Percentiles rank a stretch among this genome's conserved stretches.
These are phyloP conservation scores for Ichneumoninae sp. DNA, from an alignment of 2,888 invertebrate species.

Conservation along the genomic window DNA sequence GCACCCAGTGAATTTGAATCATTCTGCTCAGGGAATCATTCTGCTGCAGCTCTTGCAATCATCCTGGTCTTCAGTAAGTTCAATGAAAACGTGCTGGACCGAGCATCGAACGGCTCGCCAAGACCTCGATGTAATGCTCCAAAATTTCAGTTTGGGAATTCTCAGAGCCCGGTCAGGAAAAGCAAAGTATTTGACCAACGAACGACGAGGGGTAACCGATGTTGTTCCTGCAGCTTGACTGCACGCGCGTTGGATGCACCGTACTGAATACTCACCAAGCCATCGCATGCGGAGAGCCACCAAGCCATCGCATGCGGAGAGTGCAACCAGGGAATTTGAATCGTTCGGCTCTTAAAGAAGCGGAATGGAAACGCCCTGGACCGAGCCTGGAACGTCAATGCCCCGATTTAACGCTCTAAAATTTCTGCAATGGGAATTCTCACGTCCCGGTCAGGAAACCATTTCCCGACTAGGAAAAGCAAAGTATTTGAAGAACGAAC, in stretches of 20 bases:
- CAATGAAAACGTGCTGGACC: too few relatives aligned
- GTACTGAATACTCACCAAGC: conserved; percentile 88
- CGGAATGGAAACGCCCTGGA: too few relatives aligned
- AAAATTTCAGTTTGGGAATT: too few relatives aligned
- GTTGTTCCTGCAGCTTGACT: not conserved
- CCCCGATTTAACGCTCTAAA: too few relatives aligned
- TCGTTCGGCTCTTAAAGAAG: conserved; percentile 74
- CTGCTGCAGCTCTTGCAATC: too few relatives aligned
- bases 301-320: conserved; percentile 94
- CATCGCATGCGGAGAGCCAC: conserved; percentile 94
- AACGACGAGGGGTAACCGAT: not conserved
- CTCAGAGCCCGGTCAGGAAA: not conserved
- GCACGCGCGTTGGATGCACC: not conserved
- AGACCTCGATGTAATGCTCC: too few relatives aligned
- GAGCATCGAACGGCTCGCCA: too few relatives aligned
- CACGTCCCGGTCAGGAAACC: not conserved
- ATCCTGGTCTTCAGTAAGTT: too few relatives aligned
- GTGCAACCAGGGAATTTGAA: conserved; percentile 89
- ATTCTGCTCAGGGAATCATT: too few relatives aligned
- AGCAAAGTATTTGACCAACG: not conserved
- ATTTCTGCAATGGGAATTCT: too few relatives aligned
- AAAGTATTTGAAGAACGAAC: not conserved
- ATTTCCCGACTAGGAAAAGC: not conserved
- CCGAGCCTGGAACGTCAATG: too few relatives aligned
- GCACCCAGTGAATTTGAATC: conserved; percentile 89